Conservation (phyloP, 2,113 vertebrate genomes). For the Mohoua ochrocephala region DNA sequence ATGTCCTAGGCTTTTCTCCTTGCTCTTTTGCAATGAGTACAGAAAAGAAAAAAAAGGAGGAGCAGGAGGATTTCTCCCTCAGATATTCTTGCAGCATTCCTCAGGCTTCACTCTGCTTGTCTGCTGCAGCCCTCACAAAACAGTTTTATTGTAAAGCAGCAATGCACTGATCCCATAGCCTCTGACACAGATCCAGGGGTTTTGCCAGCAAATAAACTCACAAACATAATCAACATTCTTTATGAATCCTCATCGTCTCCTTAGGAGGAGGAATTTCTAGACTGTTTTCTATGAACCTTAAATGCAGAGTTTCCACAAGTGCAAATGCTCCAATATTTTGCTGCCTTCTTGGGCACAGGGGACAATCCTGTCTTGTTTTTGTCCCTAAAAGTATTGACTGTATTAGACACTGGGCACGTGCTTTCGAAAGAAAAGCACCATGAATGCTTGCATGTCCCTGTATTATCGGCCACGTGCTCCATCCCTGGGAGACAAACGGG, state of each 20-base stretch:
- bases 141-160: neutral
- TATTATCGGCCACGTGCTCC: constrained; percentile 81
- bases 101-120: neutral
- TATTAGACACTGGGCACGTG: constrained; percentile 61
- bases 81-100: neutral
- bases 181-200: neutral
- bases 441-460: constrained; percentile 80
- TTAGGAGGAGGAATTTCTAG: neutral
- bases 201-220: neutral
- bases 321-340: neutral
- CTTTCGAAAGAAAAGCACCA: constrained; percentile 58
- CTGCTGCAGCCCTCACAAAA: neutral
- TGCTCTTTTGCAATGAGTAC: neutral
- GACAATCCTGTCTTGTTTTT: constrained; percentile 21
- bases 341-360: neutral
- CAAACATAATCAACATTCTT: neutral
- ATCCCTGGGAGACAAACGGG: constrained; percentile 79
- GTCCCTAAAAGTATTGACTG: constrained; percentile 47
- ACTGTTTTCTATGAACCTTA: neutral
- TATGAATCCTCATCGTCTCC: neutral
- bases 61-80: neutral
- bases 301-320: neutral
- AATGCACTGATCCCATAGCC: neutral
- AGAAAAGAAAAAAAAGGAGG: neutral
- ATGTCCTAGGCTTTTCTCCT: neutral